These are phyloP conservation scores for Buathra laborator DNA, from an alignment of 2,888 invertebrate genomes.

Conservation along the genomic window DNA sequence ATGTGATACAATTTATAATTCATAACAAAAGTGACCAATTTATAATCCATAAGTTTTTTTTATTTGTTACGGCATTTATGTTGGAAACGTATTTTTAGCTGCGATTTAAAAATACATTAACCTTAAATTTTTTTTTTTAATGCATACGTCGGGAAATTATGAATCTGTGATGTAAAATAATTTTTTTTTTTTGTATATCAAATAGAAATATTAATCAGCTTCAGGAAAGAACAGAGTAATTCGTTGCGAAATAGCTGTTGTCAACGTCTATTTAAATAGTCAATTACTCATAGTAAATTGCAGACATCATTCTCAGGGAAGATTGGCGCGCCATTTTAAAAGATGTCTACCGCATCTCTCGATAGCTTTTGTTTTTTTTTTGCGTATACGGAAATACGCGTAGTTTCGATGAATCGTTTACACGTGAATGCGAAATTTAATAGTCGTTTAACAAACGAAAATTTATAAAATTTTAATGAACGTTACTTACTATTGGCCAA, in stretches of 20 bases:
- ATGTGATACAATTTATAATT: background rate
- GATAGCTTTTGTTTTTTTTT: too few relatives aligned
- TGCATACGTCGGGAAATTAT: background rate
- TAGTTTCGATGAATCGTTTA: background rate
- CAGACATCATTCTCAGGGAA: background rate
- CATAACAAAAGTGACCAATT: background rate
- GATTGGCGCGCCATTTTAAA: too few relatives aligned
- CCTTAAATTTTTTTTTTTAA: background rate
- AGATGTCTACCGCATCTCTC: too few relatives aligned
- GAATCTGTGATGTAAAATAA: background rate
- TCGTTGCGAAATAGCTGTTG: background rate
- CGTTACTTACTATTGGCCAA: background rate
- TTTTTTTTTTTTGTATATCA: background rate
- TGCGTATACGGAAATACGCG: background rate
- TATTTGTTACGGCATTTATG: too few relatives aligned
- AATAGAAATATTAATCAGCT: background rate
- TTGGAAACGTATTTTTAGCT: background rate
- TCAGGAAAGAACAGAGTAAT: background rate
- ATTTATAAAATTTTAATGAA: conserved; percentile 32
- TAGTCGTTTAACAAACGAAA: conserved; percentile 30
- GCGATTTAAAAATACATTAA: background rate
- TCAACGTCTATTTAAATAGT: background rate
- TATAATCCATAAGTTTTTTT: too few relatives aligned
- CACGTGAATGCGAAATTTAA: conserved; percentile 8
- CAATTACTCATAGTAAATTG: background rate